Base-by-base conservation (phyloP, 1,140 invertebrate genomes). In the Tetragonula clypearis region DNA sequence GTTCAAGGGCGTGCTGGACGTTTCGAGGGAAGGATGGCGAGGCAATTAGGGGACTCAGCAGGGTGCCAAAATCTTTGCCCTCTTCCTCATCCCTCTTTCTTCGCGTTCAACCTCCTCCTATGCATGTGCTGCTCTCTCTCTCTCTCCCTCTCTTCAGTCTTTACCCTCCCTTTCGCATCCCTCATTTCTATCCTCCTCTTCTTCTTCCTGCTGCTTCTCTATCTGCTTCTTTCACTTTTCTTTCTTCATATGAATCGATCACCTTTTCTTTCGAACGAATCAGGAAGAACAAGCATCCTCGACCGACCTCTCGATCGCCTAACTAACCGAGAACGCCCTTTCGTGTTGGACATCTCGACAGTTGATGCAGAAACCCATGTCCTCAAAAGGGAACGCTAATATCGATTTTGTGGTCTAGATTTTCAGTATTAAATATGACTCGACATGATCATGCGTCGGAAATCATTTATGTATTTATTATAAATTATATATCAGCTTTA, bases 41-140 rank as follows among this genome's bases (percentile, higher is more conserved):
- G 90, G 93, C 94, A 94, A 94, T 94, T 94, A 94, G 94, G 91
- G 91, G 89, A 86, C 94, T 73, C 94, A 94, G 94, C 93, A 85
- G 94, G 94, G 93, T 93, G 93, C 93, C 93, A 92, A 94, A 93
- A 94, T 94, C 89, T 93, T 91, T 92, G 90, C 87, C 85, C 89
- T 89, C 91, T 88, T 91, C 89, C 85, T 88, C 76, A 72, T 87
- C 84, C 86, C 76, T 60, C 79, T 79, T 86, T 79, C 80, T 83
- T 90, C 88, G 23, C 60, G 79, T 87, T 79, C 80, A 85, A 77
- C 86, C 81, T 88, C 87, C 86, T 88, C 86, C 89, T 86, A 90
- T 88, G 74, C 83, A 66, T 49, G 62, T 68, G 58, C 75, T 55
- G 35, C 35, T 35, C 35, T 35, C 35, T 35, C 35, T 35, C 35